Conservation (phyloP, 2,888 invertebrate genomes). For the Rotaria macrura region DNA sequence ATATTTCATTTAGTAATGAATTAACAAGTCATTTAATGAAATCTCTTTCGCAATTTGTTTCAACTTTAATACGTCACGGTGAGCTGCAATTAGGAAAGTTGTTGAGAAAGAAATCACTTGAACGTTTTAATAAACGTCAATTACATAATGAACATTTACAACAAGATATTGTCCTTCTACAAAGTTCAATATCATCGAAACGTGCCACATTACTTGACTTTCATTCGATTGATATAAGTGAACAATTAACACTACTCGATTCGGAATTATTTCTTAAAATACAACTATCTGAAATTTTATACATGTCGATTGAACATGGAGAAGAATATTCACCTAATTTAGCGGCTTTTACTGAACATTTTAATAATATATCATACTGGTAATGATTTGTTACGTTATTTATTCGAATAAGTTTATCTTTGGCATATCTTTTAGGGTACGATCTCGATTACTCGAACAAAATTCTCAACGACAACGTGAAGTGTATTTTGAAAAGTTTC, state of each 20-base stretch:
- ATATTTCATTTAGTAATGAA: not conserved
- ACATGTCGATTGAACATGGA: slow-evolving; percentile 93
- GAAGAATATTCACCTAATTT: slow-evolving; percentile 92
- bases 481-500: slow-evolving; percentile 74
- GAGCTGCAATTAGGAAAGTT: slow-evolving; percentile 76
- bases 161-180: not conserved
- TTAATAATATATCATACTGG: slow-evolving; percentile 99
- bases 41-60: slow-evolving; percentile 63
- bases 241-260: slow-evolving; percentile 93
- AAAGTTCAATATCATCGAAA: not conserved
- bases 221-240: slow-evolving; percentile 85
- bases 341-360: slow-evolving; percentile 91
- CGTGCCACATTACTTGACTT: slow-evolving; percentile 70
- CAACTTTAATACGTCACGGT: slow-evolving; percentile 78
- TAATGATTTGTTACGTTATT: slow-evolving; percentile 37
- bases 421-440: slow-evolving; percentile 56
- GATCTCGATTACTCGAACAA: slow-evolving; percentile 80
- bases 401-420: not conserved
- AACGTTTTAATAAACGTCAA: not conserved
- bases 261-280: slow-evolving; percentile 87
- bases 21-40: not conserved
- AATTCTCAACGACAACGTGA: slow-evolving; percentile 87
- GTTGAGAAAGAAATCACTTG: slow-evolving; percentile 74
- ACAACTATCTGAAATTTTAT: slow-evolving; percentile 86
- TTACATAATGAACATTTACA: not conserved